Base-by-base conservation (phyloP, 2,113 vertebrate genomes). In the Tetrax tetrax region DNA sequence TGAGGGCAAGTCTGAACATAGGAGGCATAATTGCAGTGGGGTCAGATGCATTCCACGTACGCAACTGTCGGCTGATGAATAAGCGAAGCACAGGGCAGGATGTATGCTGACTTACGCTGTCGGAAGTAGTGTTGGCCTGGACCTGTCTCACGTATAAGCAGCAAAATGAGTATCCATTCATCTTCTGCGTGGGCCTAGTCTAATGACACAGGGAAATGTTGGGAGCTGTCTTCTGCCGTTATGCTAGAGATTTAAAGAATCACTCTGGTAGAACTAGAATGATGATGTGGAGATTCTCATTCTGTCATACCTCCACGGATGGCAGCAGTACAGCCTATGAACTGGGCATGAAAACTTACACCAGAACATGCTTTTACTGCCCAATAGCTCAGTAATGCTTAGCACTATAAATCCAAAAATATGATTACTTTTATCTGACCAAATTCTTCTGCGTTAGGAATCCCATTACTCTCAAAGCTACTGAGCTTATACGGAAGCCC, bases 281-380 rank as follows among this genome's bases (percentile, higher is more conserved):
- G 29, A 18, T 13, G 17, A 17, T 2, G n/a, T 7, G 56, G 50
- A 6, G 4, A 6, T 24, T 38, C 23, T n/a, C 22, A 1, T 35
- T n/a, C 43, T 48, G 1, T 22, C 0, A 0, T 16, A 1, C 29
- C 43, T 76, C 64, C 9, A 4, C 25, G 3, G 45, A 7, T 2
- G 8, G 83, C 76, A 50, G 25, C 45, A 16, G 56, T 4, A 0
- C 0, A 1, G 51, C 50, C 85, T 8, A 0, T 0, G 18, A 33
- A 10, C 65, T 15, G 14, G 18, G 13, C 27, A 4, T 14, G 11
- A 45, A 24, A 50, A 7, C 70, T 56, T 8, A 22, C 4, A 16
- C 15, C 33, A n/a, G 50, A 63, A 43, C n/a, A 0, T 3, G 22
- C 43, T 72, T 35, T 10, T 50, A 31, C 61, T 79, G 83, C 69